Evolutionary conservation across 2,797 vertebrate genomes (phyloP).

Genomic region (Poeciliopsis infans): DNA sequence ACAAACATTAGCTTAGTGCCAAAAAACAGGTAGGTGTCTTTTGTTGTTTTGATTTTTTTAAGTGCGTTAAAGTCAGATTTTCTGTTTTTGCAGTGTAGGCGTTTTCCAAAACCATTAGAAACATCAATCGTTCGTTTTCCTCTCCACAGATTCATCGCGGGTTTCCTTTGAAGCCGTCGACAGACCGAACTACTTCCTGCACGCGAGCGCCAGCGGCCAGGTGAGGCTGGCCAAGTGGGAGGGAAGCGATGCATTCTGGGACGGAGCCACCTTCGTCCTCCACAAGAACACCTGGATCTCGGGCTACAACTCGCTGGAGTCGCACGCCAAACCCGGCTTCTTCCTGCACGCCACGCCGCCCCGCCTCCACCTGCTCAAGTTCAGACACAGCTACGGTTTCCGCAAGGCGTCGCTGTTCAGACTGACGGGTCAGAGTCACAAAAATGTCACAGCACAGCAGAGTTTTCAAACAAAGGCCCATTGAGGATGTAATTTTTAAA

Average conservation of each 20-base stretch:
- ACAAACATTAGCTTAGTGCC: no score
- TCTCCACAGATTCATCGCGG: conserved; percentile 84
- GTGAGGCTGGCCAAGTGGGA: conserved; percentile 88
- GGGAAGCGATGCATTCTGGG: conserved; percentile 82
- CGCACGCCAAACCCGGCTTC: conserved; percentile 85
- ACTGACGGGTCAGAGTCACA: conserved; percentile 82
- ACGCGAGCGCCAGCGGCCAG: conserved; percentile 74
- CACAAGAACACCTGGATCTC: conserved; percentile 88
- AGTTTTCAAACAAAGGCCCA: background rate
- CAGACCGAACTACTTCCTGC: conserved; percentile 94
- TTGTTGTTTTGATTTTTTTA: background rate
- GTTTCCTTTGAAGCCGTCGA: conserved; percentile 91
- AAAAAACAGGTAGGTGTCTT: no score
- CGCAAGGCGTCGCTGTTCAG: conserved; percentile 88
- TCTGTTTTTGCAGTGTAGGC: background rate
- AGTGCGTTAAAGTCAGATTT: no score
- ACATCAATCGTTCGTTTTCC: background rate
- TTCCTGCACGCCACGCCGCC: conserved; percentile 83
- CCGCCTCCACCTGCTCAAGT: conserved; percentile 83
- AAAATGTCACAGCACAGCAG: background rate
- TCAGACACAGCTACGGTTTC: conserved; percentile 86
- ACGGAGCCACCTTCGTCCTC: conserved; percentile 87
- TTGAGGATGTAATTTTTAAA: no score
- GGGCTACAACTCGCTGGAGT: conserved; percentile 91
- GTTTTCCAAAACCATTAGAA: background rate